Percentiles rank a stretch among this genome's conserved stretches.
Conservation (phyloP, 1,140 invertebrate genomes). For the Asbolus verrucosus region DNA sequence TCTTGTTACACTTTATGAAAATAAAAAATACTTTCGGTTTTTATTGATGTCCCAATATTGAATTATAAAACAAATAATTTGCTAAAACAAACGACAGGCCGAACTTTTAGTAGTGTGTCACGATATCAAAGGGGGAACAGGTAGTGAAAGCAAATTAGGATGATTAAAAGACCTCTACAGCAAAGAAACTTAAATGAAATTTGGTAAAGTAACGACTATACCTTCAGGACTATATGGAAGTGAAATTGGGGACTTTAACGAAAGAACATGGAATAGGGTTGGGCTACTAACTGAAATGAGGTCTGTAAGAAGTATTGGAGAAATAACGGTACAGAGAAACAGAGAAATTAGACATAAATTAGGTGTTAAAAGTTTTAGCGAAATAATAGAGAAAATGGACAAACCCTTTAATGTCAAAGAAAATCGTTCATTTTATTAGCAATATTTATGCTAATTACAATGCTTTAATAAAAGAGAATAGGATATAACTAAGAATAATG, state of each 20-base stretch:
- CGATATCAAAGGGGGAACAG: not conserved
- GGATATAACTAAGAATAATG: constrained; percentile 5
- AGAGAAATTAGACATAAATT: constrained; percentile 26
- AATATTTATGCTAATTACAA: constrained; percentile 35
- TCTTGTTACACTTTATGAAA: no score
- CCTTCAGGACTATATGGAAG: constrained; percentile 15
- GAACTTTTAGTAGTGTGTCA: no score
- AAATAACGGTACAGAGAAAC: not conserved
- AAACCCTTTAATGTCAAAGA: constrained; percentile 26
- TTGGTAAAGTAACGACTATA: constrained; percentile 4
- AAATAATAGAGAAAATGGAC: constrained; percentile 35
- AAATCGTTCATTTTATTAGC: constrained; percentile 14
- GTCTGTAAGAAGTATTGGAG: not conserved
- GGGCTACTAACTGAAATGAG: constrained; percentile 1
- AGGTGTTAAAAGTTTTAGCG: constrained; percentile 16
- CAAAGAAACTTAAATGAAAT: constrained; percentile 8
- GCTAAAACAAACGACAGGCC: no score
- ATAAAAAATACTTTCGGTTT: no score
- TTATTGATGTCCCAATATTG: no score
- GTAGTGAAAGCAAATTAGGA: not conserved
- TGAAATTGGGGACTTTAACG: constrained; percentile 10
- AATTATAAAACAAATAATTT: no score
- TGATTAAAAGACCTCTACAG: constrained; percentile 3
- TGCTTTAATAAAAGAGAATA: constrained; percentile 35
- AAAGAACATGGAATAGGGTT: constrained; percentile 15